A percentile compares a stretch with the other conserved stretches of the same genome.
These are phyloP conservation scores for Candidula unifasciata DNA, from an alignment of 2,888 invertebrate genomes.

Conservation along the genomic window DNA sequence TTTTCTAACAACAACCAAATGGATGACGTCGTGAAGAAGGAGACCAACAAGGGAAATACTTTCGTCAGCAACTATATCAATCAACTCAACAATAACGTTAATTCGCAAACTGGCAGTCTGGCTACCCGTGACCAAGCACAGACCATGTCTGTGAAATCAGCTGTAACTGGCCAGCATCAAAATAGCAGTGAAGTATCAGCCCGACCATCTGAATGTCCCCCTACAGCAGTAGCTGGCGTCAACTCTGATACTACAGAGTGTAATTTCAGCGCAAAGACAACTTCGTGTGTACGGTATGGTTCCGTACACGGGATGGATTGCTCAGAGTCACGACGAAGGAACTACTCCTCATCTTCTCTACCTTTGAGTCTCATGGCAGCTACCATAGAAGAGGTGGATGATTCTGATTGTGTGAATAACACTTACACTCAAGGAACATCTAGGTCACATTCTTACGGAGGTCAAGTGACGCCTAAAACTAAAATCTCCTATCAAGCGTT, in stretches of 20 bases:
- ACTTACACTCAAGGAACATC: slow-evolving; percentile 8
- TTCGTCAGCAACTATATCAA: background rate
- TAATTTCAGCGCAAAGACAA: background rate
- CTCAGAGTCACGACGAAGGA: slow-evolving; percentile 23
- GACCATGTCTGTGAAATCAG: background rate
- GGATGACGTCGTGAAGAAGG: background rate
- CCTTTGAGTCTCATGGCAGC: slow-evolving; percentile 45
- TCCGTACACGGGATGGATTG: background rate
- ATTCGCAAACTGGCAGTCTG: background rate
- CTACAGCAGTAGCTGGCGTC: slow-evolving; percentile 2
- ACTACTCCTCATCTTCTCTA: slow-evolving; percentile 49
- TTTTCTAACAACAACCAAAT: background rate
- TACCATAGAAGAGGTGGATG: slow-evolving; percentile 39
- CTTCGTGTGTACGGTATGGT: background rate
- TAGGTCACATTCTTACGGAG: slow-evolving; percentile 32
- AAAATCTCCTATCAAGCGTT: slow-evolving; percentile 9
- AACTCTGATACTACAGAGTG: background rate
- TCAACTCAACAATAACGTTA: background rate
- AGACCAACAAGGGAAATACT: background rate
- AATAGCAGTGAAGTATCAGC: background rate
- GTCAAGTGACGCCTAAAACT: background rate
- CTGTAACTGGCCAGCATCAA: background rate
- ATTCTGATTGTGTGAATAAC: slow-evolving; percentile 1
- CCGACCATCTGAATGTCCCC: background rate
- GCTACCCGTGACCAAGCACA: too few relatives aligned